Evolutionary conservation across 2,797 vertebrate species (phyloP).

Genomic region (Brachyrhaphis roseni): DNA sequence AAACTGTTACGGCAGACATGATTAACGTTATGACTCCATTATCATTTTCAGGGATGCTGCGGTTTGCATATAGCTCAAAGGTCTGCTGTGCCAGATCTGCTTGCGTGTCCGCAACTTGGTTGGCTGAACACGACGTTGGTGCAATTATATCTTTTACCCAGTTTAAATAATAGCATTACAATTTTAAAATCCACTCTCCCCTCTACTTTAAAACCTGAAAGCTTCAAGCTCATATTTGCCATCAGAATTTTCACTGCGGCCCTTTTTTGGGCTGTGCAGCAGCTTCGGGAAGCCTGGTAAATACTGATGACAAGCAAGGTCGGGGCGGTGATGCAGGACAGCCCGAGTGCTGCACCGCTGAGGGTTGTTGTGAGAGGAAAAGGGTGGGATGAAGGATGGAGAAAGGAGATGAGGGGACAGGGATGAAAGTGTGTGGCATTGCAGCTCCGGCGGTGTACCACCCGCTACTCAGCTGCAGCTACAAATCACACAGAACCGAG

Average conservation of each 20-base stretch:
- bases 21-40: conserved; percentile 4
- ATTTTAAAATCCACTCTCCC: neutral
- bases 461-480: conserved; percentile 66
- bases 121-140: neutral
- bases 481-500: conserved; percentile 75
- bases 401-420: conserved; percentile 14
- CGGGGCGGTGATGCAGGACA: conserved; percentile 56
- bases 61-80: conserved; percentile 1
- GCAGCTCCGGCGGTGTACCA: conserved; percentile 54
- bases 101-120: neutral
- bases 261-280: conserved; percentile 43
- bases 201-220: conserved; percentile 12
- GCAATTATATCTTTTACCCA: neutral
- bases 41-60: conserved; percentile 5
- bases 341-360: neutral
- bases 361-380: neutral
- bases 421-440: conserved; percentile 46
- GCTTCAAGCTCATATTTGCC: conserved; percentile 13
- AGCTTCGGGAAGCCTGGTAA: conserved; percentile 61
- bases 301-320: conserved; percentile 71
- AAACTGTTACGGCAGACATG: neutral
- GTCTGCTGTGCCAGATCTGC: neutral
- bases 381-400: neutral
- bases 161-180: neutral
- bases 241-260: conserved; percentile 36